Base-by-base conservation (phyloP, 2,113 vertebrate species). In the Dolichallabes microphthalmus region DNA sequence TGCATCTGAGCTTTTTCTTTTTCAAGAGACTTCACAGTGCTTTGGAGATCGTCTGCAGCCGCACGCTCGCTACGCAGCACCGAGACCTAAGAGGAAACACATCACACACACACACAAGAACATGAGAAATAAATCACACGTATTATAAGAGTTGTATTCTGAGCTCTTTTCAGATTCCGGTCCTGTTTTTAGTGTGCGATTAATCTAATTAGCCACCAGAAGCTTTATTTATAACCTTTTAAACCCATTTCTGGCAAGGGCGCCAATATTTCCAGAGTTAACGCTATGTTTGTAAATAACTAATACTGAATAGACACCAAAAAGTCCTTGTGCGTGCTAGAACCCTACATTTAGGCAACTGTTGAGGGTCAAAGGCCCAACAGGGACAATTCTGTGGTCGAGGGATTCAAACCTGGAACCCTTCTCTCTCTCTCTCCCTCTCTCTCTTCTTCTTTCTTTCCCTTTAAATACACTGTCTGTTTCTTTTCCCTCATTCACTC, bases 1-100 rank as follows among this genome's bases (percentile, higher is more conserved):
- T 97, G 96, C 2, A 99, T 95, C 80, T 95, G 92, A 83, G 93
- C 83, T 82, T 97, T 99, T 82, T 99, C 97, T 20, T 89, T 94
- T 92, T 98, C 97, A 85, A 98, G 90, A 19, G 94, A 92, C 86
- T 97, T 93, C 82, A 98, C 92, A 25, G 95, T 92, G 0, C 92
- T 94, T 89, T 97, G 96, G 88, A 98, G 91, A 52, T 92, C 94
- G 92, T 95, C 95, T 35, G 94, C 94, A 15, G 95, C 94, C 32
- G 95, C 95, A 2, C 95, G 96, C 89, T 97, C 95, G 88, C 92
- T 95, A 6, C 91, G 94, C 86, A 98, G 93, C 69, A 92, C 93
- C 0, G 92, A 90, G 89, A 98, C 93, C 98, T 99, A 71, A 8
- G 61, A 66, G 6, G 53, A 12, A 85, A 58, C 17, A 19, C 35